Base-by-base conservation (phyloP, 2,797 vertebrate genomes). In the Acrossocheilus fasciatus region DNA sequence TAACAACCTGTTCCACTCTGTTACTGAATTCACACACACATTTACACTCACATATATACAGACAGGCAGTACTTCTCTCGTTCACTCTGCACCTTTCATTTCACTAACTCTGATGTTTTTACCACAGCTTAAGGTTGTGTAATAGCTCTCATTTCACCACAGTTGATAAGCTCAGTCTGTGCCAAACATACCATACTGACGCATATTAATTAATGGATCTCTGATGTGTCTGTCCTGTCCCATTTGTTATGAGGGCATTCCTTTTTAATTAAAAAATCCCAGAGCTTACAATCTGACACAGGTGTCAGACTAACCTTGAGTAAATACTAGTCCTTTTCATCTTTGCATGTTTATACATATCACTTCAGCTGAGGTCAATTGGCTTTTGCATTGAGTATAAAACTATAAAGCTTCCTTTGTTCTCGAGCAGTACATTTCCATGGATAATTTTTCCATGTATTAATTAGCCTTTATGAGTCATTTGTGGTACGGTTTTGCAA, bases 81-180 rank as follows among this genome's bases (percentile, higher is more conserved):
- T 86, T 85, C 34, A 80, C 41, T 85, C 82, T 74, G 66, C 78
- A 79, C 86, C 74, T 87, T 81, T 85, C 59, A 81, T 83, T 81
- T 81, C 80, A 83, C 72, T 82, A 81, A 66, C 75, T 18, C 72
- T 89, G 72, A 86, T 88, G 76, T 89, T 87, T 90, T 84, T 86
- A 84, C 88, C 90, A 90, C 92, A 92, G 91, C 92, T 92, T 92
- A 94, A 90, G 90, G 90, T 93, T 93, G 91, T 91, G 90, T 93
- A 92, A 93, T 91, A 92, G 89, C 90, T 91, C 91, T 91, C 74
- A 79, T 70, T 79, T 69, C 36, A 85, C 74, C 85, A 91, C 85
- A 91, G 90, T 82, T 93, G 91, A 94, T 93, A 91, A 93, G 91
- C 91, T 91, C 79, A 91, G 91, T 91, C 88, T 89, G 89, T 86